A percentile compares a stretch with the other conserved stretches of the same genome.
These are phyloP conservation scores for Dascillus cervinus DNA, from an alignment of 2,888 invertebrate species.

Conservation along the genomic window DNA sequence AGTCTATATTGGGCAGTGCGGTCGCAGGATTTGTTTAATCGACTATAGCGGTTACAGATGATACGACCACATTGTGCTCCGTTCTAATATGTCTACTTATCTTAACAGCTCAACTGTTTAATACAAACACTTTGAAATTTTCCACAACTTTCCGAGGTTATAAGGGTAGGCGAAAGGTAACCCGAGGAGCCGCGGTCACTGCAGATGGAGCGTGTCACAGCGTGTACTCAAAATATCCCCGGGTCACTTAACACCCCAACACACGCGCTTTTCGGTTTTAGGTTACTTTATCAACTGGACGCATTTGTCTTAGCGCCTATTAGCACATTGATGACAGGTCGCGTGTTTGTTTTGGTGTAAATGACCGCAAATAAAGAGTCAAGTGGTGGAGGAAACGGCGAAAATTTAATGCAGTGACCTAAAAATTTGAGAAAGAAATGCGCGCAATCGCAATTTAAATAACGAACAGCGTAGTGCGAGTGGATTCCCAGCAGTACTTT, in stretches of 20 bases:
- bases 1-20: conserved; percentile 38
- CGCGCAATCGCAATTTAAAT: no score
- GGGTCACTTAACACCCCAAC: conserved; percentile 37
- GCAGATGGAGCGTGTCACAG: conserved; percentile 23
- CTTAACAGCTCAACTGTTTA: neutral
- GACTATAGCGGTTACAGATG: conserved; percentile 28
- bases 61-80: conserved; percentile 19
- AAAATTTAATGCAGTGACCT: no score
- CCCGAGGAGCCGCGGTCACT: conserved; percentile 13
- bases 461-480: no score
- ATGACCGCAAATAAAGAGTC: conserved; percentile 14
- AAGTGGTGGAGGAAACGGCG: no score
- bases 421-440: no score
- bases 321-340: conserved; percentile 32
- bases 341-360: conserved; percentile 28
- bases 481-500: conserved; percentile 17
- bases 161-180: conserved; percentile 9
- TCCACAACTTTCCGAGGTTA: no score
- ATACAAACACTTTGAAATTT: no score
- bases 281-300: conserved; percentile 35
- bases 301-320: conserved; percentile 38
- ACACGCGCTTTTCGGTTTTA: conserved; percentile 29
- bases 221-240: conserved; percentile 25
- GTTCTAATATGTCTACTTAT: conserved; percentile 1
- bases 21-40: conserved; percentile 38